Evolutionary conservation across 2,888 invertebrate species (phyloP).

Genomic region (Erebia ligea): DNA sequence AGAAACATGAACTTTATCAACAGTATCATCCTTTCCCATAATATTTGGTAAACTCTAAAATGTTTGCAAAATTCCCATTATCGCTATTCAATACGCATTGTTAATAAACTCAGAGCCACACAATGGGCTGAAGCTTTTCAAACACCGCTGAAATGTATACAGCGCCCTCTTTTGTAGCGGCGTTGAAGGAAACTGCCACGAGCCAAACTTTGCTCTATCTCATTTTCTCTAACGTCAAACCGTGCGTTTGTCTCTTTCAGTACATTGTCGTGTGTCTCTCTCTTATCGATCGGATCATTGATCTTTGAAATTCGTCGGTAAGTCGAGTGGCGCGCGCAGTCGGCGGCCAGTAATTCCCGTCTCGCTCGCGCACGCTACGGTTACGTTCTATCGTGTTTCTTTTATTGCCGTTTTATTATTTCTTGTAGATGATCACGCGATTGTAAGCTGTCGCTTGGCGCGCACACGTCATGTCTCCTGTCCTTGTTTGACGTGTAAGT

Average conservation of each 20-base stretch:
- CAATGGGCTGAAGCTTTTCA: constrained; percentile 37
- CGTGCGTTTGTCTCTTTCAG: constrained; percentile 52
- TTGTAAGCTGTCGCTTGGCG: constrained; percentile 81
- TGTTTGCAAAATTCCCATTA: constrained; percentile 31
- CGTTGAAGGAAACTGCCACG: constrained; percentile 59
- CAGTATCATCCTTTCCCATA: constrained; percentile 19
- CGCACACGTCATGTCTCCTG: constrained; percentile 75
- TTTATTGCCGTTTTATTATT: constrained; percentile 84
- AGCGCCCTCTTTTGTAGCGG: constrained; percentile 64
- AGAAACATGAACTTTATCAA: constrained; percentile 5
- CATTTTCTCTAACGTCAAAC: constrained; percentile 45
- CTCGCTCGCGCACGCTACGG: constrained; percentile 65
- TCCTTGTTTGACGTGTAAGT: constrained; percentile 50
- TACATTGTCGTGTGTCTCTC: constrained; percentile 65
- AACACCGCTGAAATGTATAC: constrained; percentile 45
- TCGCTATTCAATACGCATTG: constrained; percentile 37
- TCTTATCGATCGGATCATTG: constrained; percentile 81
- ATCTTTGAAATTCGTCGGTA: constrained; percentile 81
- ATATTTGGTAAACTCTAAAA: constrained; percentile 39
- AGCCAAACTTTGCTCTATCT: constrained; percentile 64
- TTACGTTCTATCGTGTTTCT: constrained; percentile 80
- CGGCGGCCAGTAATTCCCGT: constrained; percentile 67
- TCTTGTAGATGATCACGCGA: constrained; percentile 84
- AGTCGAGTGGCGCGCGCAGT: constrained; percentile 78
- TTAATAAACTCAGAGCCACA: constrained; percentile 40